phyloP scores from a whole-genome alignment of 2,888 invertebrate species.

The Drosophila rubida region DNA sequence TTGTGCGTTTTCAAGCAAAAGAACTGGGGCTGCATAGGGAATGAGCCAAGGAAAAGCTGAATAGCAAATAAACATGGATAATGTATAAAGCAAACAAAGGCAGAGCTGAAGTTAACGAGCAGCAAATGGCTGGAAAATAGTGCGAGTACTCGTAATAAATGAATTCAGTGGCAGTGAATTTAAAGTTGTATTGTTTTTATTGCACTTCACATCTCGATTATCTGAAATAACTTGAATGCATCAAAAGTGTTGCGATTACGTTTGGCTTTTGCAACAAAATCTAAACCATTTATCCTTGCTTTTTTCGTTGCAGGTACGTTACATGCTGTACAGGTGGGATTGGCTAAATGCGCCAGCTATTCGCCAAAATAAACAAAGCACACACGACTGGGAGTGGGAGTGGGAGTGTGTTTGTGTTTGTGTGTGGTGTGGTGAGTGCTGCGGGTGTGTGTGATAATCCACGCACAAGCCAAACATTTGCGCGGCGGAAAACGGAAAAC shows the following conservation, averaged over 20 bases:
- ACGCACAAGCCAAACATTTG: constrained; percentile 54
- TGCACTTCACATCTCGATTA: neutral
- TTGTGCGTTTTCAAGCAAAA: constrained; percentile 6
- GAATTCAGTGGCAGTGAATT: neutral
- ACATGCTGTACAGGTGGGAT: constrained; percentile 16
- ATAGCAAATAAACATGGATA: constrained; percentile 33
- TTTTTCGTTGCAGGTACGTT: constrained; percentile 49
- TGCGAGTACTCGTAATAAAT: neutral
- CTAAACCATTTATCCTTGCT: constrained; percentile 14
- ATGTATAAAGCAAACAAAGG: constrained; percentile 25
- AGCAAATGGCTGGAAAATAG: neutral
- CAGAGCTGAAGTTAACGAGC: neutral
- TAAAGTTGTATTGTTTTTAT: too few species aligned
- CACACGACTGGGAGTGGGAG: too few species aligned
- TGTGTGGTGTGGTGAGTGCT: neutral
- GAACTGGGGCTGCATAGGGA: constrained; percentile 58
- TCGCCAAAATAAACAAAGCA: constrained; percentile 13
- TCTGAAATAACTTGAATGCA: neutral
- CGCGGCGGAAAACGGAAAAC: constrained; percentile 53
- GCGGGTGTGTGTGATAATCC: constrained; percentile 34
- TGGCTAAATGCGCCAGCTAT: constrained; percentile 22
- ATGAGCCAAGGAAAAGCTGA: constrained; percentile 40
- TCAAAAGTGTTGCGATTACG: neutral
- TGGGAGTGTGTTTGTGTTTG: neutral
- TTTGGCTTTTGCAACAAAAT: constrained; percentile 5